Evolutionary conservation across 1,140 invertebrate species (phyloP).

Genomic region (Drosophila quadrilineata): DNA sequence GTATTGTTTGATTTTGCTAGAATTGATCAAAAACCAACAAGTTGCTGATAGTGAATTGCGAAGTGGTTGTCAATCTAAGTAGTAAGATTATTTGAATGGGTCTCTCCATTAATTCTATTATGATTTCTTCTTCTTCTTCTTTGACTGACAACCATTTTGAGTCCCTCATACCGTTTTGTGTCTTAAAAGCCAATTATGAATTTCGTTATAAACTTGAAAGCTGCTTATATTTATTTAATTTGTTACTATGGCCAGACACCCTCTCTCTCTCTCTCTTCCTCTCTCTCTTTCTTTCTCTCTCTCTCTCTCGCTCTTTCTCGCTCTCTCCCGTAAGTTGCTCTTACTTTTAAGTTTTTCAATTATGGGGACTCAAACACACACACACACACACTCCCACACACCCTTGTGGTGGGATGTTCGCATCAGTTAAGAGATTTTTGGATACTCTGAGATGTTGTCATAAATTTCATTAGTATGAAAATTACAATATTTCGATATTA

Average conservation of each 20-base stretch:
- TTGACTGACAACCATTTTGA: constrained; percentile 1
- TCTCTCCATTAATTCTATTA: constrained; percentile 12
- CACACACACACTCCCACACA: background rate
- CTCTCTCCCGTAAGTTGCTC: too few relatives aligned
- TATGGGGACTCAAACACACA: constrained; percentile 23
- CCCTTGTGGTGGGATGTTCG: background rate
- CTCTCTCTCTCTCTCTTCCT: constrained; percentile 11
- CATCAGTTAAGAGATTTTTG: constrained; percentile 46
- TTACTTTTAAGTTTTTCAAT: constrained; percentile 16
- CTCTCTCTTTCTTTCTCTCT: background rate
- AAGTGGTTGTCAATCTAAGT: too few relatives aligned
- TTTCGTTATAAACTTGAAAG: constrained; percentile 76
- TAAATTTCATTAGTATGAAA: too few relatives aligned
- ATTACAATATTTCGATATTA: too few relatives aligned
- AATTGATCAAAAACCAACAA: too few relatives aligned
- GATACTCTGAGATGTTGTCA: background rate
- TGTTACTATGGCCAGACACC: constrained; percentile 70
- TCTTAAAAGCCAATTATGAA: constrained; percentile 71
- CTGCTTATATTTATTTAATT: constrained; percentile 80
- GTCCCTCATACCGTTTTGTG: too few relatives aligned
- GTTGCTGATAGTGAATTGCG: too few relatives aligned
- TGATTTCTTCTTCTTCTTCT: constrained; percentile 7
- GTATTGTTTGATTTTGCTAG: constrained; percentile 3
- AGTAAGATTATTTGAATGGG: too few relatives aligned
- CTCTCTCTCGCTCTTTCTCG: background rate